These are phyloP conservation scores for Samia ricini DNA, from an alignment of 1,140 invertebrate genomes.

Conservation along the genomic window DNA sequence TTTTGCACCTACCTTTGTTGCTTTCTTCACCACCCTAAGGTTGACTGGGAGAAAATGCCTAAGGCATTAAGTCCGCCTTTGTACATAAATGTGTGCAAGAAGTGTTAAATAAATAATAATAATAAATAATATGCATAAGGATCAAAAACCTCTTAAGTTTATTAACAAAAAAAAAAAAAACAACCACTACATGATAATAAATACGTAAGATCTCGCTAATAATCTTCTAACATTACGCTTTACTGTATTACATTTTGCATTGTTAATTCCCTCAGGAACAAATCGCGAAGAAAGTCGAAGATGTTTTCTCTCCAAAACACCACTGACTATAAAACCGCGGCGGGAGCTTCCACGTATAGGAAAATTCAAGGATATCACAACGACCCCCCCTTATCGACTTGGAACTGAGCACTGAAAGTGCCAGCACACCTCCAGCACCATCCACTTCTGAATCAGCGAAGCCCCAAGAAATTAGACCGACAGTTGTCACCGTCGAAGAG, in stretches of 20 bases:
- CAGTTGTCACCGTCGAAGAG: conserved; percentile 16
- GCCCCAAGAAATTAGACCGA: conserved; percentile 13
- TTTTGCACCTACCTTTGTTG: no score
- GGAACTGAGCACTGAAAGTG: conserved; percentile 4
- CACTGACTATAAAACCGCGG: conserved; percentile 84
- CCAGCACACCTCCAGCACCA: neutral
- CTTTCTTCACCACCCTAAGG: no score
- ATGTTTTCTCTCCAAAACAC: conserved; percentile 83
- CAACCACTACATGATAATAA: no score
- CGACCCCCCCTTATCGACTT: conserved; percentile 47
- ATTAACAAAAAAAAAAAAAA: no score
- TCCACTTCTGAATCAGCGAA: neutral
- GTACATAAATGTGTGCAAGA: no score
- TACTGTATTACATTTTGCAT: no score
- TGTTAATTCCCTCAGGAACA: conserved; percentile 75
- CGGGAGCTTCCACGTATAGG: conserved; percentile 77
- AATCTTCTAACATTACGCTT: neutral
- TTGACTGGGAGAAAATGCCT: no score
- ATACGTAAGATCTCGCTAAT: no score
- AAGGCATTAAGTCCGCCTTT: no score
- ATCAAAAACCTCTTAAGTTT: no score
- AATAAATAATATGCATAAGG: no score
- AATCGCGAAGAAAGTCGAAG: conserved; percentile 82
- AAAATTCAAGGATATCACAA: conserved; percentile 30
- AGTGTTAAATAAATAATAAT: no score